Conservation (phyloP, 2,113 vertebrate genomes). For the Scartelaos histophorus region DNA sequence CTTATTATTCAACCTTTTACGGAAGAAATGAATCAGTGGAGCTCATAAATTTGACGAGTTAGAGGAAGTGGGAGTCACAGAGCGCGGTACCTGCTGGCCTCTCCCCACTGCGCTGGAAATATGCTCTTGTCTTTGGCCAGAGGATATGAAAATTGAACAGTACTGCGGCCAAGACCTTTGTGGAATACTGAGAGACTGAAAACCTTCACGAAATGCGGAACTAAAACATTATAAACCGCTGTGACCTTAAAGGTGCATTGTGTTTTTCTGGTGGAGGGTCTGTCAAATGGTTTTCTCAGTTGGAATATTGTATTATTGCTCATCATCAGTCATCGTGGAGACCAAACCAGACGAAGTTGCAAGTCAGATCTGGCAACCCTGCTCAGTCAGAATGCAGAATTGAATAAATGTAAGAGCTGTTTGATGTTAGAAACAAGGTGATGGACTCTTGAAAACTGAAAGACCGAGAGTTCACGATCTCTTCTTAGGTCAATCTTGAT, state of each 20-base stretch:
- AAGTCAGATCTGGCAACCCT: too few species aligned
- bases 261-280: too few species aligned
- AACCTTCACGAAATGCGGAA: background rate
- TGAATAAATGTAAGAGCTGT: too few species aligned
- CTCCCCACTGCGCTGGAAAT: constrained; percentile 43
- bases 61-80: constrained; percentile 31
- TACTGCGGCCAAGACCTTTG: constrained; percentile 8
- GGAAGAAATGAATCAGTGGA: constrained; percentile 38
- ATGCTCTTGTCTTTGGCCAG: constrained; percentile 32
- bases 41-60: constrained; percentile 45
- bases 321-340: too few species aligned
- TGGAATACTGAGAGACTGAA: constrained; percentile 18
- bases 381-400: too few species aligned
- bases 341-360: background rate
- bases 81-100: constrained; percentile 42
- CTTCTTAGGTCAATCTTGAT: too few species aligned
- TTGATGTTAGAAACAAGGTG: too few species aligned
- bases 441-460: too few species aligned
- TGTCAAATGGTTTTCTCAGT: too few species aligned
- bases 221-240: background rate
- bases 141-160: constrained; percentile 44
- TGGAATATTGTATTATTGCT: too few species aligned
- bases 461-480: too few species aligned
- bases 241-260: background rate
- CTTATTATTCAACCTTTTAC: constrained; percentile 50